phyloP scores from a whole-genome alignment of 1,140 invertebrate species.

The Drosophila truncata region DNA sequence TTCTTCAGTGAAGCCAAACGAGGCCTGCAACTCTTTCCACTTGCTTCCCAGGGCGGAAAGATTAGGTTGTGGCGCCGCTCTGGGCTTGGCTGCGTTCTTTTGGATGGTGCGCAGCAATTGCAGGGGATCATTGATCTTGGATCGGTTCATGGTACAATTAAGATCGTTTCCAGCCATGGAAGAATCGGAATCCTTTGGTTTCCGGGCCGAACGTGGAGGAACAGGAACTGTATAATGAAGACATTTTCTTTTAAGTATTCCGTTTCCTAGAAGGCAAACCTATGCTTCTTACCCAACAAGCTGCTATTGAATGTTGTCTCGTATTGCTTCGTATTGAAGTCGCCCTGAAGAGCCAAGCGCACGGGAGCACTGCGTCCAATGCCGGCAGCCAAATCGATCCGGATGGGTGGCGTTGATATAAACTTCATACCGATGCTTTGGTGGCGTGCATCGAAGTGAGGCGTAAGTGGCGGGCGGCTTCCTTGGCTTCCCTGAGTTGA shows the following conservation, averaged over 20 bases:
- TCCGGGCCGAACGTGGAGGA: slow-evolving; percentile 59
- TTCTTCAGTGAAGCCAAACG: slow-evolving; percentile 60
- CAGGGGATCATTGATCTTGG: slow-evolving; percentile 75
- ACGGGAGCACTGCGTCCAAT: slow-evolving; percentile 35
- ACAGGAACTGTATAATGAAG: slow-evolving; percentile 25
- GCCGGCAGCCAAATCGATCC: slow-evolving; percentile 41
- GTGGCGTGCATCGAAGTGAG: slow-evolving; percentile 4
- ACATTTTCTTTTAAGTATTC: no score
- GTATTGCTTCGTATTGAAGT: slow-evolving; percentile 60
- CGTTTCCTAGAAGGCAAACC: neutral
- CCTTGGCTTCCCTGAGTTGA: slow-evolving; percentile 1
- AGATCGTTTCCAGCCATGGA: slow-evolving; percentile 30
- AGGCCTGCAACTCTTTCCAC: slow-evolving; percentile 74
- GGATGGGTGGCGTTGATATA: slow-evolving; percentile 76
- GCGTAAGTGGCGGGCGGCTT: slow-evolving; percentile 35
- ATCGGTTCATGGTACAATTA: slow-evolving; percentile 65
- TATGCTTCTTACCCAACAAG: slow-evolving; percentile 40
- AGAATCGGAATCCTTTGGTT: slow-evolving; percentile 38
- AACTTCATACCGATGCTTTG: slow-evolving; percentile 56
- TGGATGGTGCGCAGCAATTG: slow-evolving; percentile 74
- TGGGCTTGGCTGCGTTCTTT: slow-evolving; percentile 50
- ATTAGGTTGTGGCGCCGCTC: slow-evolving; percentile 30
- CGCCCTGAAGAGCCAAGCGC: slow-evolving; percentile 68
- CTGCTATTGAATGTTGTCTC: slow-evolving; percentile 50
- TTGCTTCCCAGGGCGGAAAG: slow-evolving; percentile 62